Evolutionary conservation across 2,113 vertebrate species (phyloP).

Genomic region (Colius striatus): DNA sequence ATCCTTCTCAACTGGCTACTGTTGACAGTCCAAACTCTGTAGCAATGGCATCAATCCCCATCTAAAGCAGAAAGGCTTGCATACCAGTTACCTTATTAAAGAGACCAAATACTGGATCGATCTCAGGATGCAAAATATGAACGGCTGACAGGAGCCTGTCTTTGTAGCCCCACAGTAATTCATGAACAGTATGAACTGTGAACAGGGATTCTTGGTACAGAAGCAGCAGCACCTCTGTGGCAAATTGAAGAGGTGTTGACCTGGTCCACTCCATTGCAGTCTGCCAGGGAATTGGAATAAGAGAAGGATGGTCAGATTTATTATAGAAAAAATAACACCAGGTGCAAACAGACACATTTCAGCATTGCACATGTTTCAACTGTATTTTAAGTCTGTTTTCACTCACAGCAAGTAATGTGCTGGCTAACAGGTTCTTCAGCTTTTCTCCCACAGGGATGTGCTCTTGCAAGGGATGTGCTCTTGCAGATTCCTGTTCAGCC

Average conservation of each 20-base stretch:
- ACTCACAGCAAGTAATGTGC: fast-evolving
- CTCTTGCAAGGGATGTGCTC: background rate
- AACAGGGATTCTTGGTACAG: constrained; percentile 81
- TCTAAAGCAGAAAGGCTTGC: background rate
- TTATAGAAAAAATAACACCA: fast-evolving
- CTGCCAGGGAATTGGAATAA: constrained; percentile 63
- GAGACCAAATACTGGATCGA: constrained; percentile 86
- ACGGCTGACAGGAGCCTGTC: constrained; percentile 82
- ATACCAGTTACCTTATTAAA: constrained; percentile 85
- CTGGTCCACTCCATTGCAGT: constrained; percentile 82
- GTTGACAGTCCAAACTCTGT: background rate
- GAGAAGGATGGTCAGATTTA: background rate
- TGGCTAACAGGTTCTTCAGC: background rate
- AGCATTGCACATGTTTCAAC: background rate
- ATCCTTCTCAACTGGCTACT: background rate
- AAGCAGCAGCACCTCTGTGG: constrained; percentile 66
- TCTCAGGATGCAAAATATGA: background rate
- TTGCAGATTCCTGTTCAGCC: background rate
- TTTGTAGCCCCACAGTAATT: constrained; percentile 93
- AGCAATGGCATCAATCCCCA: background rate
- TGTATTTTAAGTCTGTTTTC: background rate
- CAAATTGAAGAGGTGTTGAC: constrained; percentile 1
- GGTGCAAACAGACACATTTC: background rate
- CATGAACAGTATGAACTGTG: constrained; percentile 76
- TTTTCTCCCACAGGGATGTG: background rate